Conservation (phyloP, 2,113 vertebrate species). For the Glaucidium brasilianum region DNA sequence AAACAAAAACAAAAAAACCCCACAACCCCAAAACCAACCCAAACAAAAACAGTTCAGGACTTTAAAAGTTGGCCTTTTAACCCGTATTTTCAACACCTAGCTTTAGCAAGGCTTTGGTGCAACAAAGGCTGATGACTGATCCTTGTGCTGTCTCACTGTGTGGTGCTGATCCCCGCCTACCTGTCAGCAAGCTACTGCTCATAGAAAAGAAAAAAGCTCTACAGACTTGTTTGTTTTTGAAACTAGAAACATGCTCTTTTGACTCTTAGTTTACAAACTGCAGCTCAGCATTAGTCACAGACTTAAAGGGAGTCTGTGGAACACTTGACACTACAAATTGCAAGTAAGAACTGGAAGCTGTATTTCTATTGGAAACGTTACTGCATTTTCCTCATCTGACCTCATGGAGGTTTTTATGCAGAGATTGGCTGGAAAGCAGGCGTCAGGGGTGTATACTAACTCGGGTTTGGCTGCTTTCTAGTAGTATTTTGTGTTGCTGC, state of each 20-base stretch:
- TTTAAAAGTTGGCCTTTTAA: constrained; percentile 79
- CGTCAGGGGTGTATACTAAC: fast-evolving
- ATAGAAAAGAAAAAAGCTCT: background rate
- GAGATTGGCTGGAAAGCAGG: background rate
- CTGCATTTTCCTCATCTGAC: background rate
- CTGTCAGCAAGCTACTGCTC: constrained; percentile 37
- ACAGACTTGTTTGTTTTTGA: constrained; percentile 26
- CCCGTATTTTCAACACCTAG: constrained; percentile 82
- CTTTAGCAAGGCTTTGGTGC: constrained; percentile 74
- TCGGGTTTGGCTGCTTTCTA: background rate
- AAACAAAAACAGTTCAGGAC: background rate
- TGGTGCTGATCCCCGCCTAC: constrained; percentile 63
- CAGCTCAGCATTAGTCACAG: background rate
- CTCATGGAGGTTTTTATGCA: background rate
- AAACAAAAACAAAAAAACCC: background rate
- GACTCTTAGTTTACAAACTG: background rate
- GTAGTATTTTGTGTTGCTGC: background rate
- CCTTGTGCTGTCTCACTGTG: constrained; percentile 61
- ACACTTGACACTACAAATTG: background rate
- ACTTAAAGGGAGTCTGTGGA: background rate
- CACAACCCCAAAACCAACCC: too few relatives aligned
- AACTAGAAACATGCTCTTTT: background rate
- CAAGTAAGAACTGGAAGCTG: background rate
- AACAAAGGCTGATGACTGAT: constrained; percentile 81
- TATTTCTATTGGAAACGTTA: background rate